Evolutionary conservation across 2,113 vertebrate genomes (phyloP), one percentile per base, ranked within the genome.

Genomic region (Natator depressus): DNA sequence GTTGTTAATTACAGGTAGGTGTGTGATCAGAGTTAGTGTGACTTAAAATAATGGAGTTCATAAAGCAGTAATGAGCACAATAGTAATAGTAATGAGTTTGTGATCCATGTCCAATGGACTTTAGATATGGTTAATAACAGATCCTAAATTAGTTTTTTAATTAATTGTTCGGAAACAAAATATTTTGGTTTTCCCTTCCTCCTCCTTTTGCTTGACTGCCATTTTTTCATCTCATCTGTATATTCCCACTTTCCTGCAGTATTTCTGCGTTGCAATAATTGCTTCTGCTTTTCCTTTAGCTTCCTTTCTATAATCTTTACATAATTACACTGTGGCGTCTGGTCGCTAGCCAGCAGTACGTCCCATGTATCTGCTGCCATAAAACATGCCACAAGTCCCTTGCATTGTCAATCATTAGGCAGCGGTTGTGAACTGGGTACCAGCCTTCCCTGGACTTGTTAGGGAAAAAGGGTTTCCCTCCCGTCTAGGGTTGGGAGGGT

Each of bases 151-250:
- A 94, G 88, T 93, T 96, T 84, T 93, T 76, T 95, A 94, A 97
- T 97, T 97, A 97, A 97, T 96, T 96, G 96, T 96, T 97, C 96
- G 91, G 97, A 97, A 97, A 97, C 96, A 97, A 95, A 97, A 96
- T 97, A 95, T 97, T 97, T 97, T 96, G 95, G 46, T 62, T 62
- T 62, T 78, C 8, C 79, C 92, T 86, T 89, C 90, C 46, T 80
- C 24, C 95, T 87, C 51, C 81, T 96, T 96, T 95, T 95, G 79
- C 87, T 93, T 95, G 94, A 95, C 96, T 96, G 85, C 94, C 81
- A 85, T 0, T 17, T 81, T 97, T 94, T 92, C 89, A 83, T 94
- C 94, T 93, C 90, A 89, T 24, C 92, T 95, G 91, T 79, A 46
- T 55, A 46, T 89, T 97, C 96, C 94, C 87, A 92, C 85, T 95